Conservation (phyloP, 2,113 vertebrate genomes). For the Prochilodus magdalenae region DNA sequence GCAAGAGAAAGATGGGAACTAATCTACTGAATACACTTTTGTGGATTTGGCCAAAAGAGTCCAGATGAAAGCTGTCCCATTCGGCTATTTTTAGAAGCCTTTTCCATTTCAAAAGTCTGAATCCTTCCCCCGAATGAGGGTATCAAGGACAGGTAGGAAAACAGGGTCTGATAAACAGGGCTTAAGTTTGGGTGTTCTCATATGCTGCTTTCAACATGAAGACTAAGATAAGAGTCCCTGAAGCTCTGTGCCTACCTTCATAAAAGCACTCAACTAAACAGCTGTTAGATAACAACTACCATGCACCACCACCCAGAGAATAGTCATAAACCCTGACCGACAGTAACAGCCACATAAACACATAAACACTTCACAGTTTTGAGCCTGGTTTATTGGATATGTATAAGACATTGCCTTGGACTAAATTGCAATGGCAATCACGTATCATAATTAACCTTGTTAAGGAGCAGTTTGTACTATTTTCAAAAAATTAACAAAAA, state of each 20-base stretch:
- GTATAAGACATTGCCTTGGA: not conserved
- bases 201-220: slow-evolving; percentile 12
- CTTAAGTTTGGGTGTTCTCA: slow-evolving; percentile 1
- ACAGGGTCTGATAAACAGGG: not conserved
- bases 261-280: not conserved
- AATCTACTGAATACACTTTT: not conserved
- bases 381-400: not conserved
- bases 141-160: not conserved
- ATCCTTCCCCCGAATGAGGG: not conserved
- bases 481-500: too few relatives aligned
- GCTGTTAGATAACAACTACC: not conserved
- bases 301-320: not conserved
- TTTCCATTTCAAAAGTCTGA: not conserved
- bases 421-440: not conserved
- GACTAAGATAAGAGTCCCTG: not conserved
- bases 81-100: slow-evolving; percentile 9
- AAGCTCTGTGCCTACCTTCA: not conserved
- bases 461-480: too few relatives aligned
- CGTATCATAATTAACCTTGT: not conserved
- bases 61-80: slow-evolving; percentile 12
- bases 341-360: not conserved
- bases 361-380: not conserved
- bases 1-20: slow-evolving; percentile 6
- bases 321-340: not conserved
- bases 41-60: not conserved